A percentile compares a stretch with the other conserved stretches of the same genome.
Evolutionary conservation across 37 sponge, comb jelly and placozoan genomes (phyloP).

Genomic region (Ianthella basta): DNA sequence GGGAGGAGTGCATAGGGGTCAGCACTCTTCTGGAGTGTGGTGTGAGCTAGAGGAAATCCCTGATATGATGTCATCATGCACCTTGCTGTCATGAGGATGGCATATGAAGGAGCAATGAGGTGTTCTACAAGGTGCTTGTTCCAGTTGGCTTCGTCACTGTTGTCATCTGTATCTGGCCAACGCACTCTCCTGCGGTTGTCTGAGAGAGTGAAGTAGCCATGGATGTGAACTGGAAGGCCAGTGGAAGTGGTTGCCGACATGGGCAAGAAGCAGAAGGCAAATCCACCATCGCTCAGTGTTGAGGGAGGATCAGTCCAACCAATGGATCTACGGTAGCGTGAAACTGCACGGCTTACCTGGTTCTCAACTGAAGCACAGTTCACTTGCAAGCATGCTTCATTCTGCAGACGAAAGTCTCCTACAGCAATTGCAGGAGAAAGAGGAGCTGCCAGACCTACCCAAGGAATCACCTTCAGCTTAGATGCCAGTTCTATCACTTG

Average conservation of each 20-base stretch:
- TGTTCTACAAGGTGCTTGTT: slow-evolving; percentile 55
- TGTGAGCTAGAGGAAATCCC: slow-evolving; percentile 3
- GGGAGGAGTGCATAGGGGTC: slow-evolving; percentile 68
- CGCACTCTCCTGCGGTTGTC: slow-evolving; percentile 76
- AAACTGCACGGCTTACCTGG: neutral
- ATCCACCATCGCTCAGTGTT: slow-evolving; percentile 41
- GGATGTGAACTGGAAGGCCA: slow-evolving; percentile 74
- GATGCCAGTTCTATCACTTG: slow-evolving; percentile 19
- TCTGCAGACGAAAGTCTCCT: neutral
- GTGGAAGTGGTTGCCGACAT: slow-evolving; percentile 49
- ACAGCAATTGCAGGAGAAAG: slow-evolving; percentile 13
- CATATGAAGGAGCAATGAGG: slow-evolving; percentile 55
- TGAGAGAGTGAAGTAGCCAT: slow-evolving; percentile 83
- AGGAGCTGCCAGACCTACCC: slow-evolving; percentile 80
- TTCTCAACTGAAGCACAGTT: slow-evolving; percentile 5
- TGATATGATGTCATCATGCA: slow-evolving; percentile 31
- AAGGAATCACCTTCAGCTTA: slow-evolving; percentile 57
- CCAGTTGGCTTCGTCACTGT: slow-evolving; percentile 75
- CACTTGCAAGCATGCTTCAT: neutral
- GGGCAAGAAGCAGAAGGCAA: slow-evolving; percentile 87
- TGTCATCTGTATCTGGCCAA: slow-evolving; percentile 79
- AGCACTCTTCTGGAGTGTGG: neutral
- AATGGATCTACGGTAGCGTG: neutral
- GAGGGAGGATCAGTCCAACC: neutral
- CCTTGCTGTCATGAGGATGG: slow-evolving; percentile 48